Percentiles rank a stretch among this genome's conserved stretches.
These are phyloP conservation scores for Oasisia sp. DNA, from an alignment of 2,888 invertebrate species.

Conservation along the genomic window DNA sequence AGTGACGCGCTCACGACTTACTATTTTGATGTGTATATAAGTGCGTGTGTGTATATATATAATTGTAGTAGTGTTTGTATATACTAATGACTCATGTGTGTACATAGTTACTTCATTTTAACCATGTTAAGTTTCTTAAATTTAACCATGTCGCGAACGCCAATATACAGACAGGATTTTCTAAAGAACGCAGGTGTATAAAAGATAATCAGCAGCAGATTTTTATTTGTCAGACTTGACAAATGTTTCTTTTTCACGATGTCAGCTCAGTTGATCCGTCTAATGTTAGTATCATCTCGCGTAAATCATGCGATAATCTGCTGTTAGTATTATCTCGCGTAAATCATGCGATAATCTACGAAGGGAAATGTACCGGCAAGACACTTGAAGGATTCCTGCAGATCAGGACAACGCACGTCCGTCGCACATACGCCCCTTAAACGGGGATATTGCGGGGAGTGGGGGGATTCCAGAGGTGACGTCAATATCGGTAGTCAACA, in stretches of 20 bases:
- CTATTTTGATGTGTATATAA: not conserved
- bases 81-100: not conserved
- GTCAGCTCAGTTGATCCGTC: no score
- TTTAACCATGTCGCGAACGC: not conserved
- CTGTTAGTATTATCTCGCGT: no score
- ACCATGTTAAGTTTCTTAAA: not conserved
- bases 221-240: not conserved
- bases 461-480: no score
- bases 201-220: not conserved
- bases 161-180: not conserved
- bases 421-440: no score
- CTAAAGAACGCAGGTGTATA: not conserved
- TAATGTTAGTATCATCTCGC: no score
- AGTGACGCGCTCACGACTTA: conserved; percentile 1
- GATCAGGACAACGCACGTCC: no score
- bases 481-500: no score
- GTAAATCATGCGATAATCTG: no score
- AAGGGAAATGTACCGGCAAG: no score
- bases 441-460: no score
- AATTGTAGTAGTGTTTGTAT: not conserved
- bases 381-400: no score
- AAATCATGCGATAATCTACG: no score
- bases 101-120: not conserved
- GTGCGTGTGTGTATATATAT: not conserved
- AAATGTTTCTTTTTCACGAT: not conserved